Conservation (phyloP, 2,113 vertebrate species). For the Plecturocebus donacophilus region DNA sequence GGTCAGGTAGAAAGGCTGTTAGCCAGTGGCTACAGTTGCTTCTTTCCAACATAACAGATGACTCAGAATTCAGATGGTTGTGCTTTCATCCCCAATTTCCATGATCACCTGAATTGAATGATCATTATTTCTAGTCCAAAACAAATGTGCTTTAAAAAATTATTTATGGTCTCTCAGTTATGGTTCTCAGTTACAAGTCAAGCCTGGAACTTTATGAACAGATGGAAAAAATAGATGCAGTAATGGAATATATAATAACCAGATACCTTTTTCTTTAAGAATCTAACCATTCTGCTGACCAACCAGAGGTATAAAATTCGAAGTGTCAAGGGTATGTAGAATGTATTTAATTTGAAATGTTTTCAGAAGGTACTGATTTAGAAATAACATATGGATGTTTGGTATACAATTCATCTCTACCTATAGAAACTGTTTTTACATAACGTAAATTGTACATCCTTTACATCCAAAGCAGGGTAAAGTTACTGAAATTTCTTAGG, state of each 20-base stretch:
- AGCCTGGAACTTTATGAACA: slow-evolving; percentile 64
- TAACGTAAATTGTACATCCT: slow-evolving; percentile 46
- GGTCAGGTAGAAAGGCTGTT: background rate
- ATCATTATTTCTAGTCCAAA: slow-evolving; percentile 40
- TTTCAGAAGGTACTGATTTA: slow-evolving; percentile 50
- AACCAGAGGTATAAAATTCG: slow-evolving; percentile 30
- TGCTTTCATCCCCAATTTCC: background rate
- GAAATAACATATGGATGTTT: slow-evolving; percentile 50
- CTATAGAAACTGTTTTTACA: background rate
- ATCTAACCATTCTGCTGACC: slow-evolving; percentile 12
- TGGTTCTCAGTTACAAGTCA: slow-evolving; percentile 46
- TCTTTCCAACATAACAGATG: background rate
- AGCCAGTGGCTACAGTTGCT: background rate
- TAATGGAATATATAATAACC: slow-evolving; percentile 53
- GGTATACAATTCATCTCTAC: slow-evolving; percentile 37
- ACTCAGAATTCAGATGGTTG: background rate
- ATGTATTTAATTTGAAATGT: slow-evolving; percentile 58
- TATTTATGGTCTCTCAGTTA: slow-evolving; percentile 15
- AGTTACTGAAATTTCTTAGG: slow-evolving; percentile 55
- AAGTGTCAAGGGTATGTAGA: background rate
- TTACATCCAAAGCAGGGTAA: slow-evolving; percentile 16
- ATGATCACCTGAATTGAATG: slow-evolving; percentile 29
- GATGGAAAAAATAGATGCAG: slow-evolving; percentile 52
- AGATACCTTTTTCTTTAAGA: slow-evolving; percentile 50
- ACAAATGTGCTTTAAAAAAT: slow-evolving; percentile 42